Conservation (phyloP, 2,797 vertebrate genomes). For the Gephyroberyx darwinii region DNA sequence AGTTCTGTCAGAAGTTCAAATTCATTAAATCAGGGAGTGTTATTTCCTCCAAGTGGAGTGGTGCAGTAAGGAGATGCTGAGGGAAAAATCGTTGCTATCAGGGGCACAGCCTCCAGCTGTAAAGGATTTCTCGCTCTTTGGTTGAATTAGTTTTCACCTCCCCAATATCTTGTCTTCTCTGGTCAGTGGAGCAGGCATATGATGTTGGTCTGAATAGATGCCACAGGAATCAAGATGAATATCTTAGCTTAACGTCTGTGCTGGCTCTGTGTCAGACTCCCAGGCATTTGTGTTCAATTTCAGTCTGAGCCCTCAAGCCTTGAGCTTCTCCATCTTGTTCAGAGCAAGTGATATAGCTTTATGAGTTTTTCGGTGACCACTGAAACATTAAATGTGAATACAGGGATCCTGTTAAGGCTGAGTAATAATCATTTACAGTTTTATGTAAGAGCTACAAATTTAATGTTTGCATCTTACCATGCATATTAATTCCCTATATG, state of each 20-base stretch:
- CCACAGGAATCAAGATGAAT: slow-evolving; percentile 62
- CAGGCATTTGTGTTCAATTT: slow-evolving; percentile 37
- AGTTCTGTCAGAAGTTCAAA: slow-evolving; percentile 46
- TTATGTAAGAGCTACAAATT: slow-evolving; percentile 15
- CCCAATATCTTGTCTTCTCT: slow-evolving; percentile 62
- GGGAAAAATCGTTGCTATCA: slow-evolving; percentile 60
- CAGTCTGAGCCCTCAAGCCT: slow-evolving; percentile 23
- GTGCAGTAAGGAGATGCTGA: slow-evolving; percentile 31
- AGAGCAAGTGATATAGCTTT: slow-evolving; percentile 13
- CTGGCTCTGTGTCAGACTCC: slow-evolving; percentile 30
- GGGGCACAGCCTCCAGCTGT: slow-evolving; percentile 59
- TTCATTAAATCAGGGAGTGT: slow-evolving; percentile 54
- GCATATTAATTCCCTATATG: slow-evolving; percentile 8
- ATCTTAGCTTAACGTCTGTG: slow-evolving; percentile 32
- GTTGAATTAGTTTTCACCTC: slow-evolving; percentile 64
- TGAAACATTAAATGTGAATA: slow-evolving; percentile 2
- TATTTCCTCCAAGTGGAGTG: slow-evolving; percentile 49
- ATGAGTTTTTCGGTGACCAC: slow-evolving; percentile 13
- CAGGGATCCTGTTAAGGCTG: background rate
- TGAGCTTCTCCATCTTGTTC: slow-evolving; percentile 23
- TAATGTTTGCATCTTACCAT: slow-evolving; percentile 28
- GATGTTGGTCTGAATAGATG: slow-evolving; percentile 57
- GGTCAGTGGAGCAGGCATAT: slow-evolving; percentile 65
- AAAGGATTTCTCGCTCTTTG: slow-evolving; percentile 67
- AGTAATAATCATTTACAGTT: slow-evolving; percentile 19